Base-by-base conservation (phyloP, 2,797 vertebrate genomes). In the Phaenicophaeus curvirostris region DNA sequence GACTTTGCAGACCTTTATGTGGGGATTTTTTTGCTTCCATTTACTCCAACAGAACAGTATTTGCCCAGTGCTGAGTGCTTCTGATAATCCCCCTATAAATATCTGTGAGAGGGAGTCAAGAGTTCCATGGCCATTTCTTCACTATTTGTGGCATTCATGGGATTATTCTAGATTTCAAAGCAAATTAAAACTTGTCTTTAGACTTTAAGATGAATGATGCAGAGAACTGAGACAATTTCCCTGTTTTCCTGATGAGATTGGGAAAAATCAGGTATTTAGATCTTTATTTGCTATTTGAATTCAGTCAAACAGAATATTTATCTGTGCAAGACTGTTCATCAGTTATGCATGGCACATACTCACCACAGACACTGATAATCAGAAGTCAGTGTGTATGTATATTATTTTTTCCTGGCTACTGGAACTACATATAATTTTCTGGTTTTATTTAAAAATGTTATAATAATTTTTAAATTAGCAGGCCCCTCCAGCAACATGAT, bases 101-200 rank as follows among this genome's bases (percentile, higher is more conserved):
- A 88, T 14, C 62, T 75, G 21, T 44, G 63, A 81, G 51, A 92
- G 5, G 6, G 23, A 62, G 25, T 80, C 51, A 83, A 27, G 23
- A 55, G 28, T 28, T 73, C 17, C 23, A 17, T 69, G 44, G 15
- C 59, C 78, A 57, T 78, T 89, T 84, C 44, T 76, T 90, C n/a
- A 19, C 8, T 65, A 3, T 21, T 6, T 84, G 23, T 2, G 0
- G 8, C 37, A 86, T 82, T 87, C 37, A 30, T 39, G 21, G 24
- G 39, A 78, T 71, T 82, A 53, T 63, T 91, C 25, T 46, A 72
- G 66, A 61, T 78, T 86, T 91, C 69, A 87, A 89, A 84, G 28
- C 10, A 73, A 69, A 86, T 85, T 58, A 69, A 78, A 87, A 75
- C 18, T 72, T 84, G 37, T 16, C 17, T 88, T 85, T 71, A 88